Conservation (phyloP, 2,888 invertebrate species). For the Sipha maydis region DNA sequence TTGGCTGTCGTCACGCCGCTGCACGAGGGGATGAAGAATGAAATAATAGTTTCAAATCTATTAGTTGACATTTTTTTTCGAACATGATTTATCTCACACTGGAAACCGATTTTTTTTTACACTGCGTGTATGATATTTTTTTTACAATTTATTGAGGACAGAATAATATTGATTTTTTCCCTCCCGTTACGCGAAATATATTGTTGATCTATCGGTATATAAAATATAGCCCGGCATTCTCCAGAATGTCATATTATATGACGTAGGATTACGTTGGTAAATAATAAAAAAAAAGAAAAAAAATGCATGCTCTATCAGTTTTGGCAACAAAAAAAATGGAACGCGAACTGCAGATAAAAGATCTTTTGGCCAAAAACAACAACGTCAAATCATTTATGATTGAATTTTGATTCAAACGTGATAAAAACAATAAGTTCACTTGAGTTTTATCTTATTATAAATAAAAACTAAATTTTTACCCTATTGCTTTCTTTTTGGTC, state of each 20-base stretch:
- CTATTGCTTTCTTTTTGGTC: too few relatives aligned
- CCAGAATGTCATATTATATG: neutral
- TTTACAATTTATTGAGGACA: neutral
- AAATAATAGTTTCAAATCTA: neutral
- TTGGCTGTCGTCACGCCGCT: too few relatives aligned
- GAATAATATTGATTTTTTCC: too few relatives aligned
- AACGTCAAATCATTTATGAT: neutral
- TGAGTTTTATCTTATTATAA: too few relatives aligned
- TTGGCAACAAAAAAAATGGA: neutral
- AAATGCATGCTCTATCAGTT: neutral
- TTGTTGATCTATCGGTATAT: neutral
- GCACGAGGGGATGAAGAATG: neutral
- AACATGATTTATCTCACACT: neutral
- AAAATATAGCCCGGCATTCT: neutral
- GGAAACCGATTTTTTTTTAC: neutral
- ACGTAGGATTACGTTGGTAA: neutral
- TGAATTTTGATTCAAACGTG: neutral
- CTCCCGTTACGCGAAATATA: neutral
- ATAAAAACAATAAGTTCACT: too few relatives aligned
- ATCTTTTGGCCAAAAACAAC: neutral
- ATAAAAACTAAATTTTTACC: too few relatives aligned
- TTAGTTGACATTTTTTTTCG: neutral
- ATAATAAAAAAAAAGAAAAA: neutral
- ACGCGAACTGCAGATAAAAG: neutral
- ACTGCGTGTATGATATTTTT: neutral